These are phyloP conservation scores for Luidia sarsii DNA, from an alignment of 53 echinoderm and acorn worm species.

Conservation along the genomic window DNA sequence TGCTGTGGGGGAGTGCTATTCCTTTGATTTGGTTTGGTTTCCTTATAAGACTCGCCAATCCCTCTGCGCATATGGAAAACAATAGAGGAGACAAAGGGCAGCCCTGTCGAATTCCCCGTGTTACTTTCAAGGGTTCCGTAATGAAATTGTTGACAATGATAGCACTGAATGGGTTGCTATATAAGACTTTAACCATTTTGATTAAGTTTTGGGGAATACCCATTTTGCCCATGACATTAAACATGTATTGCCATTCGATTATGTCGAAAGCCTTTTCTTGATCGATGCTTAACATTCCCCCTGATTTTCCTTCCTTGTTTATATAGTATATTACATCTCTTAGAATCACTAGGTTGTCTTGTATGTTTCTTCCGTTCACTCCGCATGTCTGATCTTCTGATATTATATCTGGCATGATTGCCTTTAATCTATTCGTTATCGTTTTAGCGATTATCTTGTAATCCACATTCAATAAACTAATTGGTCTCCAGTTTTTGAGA, in stretches of 20 bases:
- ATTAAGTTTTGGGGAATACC: background rate
- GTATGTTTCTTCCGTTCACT: background rate
- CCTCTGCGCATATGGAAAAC: conserved; percentile 22
- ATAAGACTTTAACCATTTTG: conserved; percentile 20
- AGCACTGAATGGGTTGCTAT: background rate
- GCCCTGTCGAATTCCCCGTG: conserved; percentile 13
- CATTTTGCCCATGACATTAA: background rate
- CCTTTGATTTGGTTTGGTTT: background rate
- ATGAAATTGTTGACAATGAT: conserved; percentile 15
- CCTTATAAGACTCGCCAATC: background rate
- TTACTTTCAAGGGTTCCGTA: conserved; percentile 10
- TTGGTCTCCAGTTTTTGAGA: conserved; percentile 3
- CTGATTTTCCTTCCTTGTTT: background rate
- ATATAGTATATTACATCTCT: background rate
- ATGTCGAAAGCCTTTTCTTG: conserved; percentile 36
- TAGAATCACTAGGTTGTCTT: background rate
- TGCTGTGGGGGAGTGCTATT: background rate
- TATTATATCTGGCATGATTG: background rate
- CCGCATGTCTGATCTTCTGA: conserved; percentile 7
- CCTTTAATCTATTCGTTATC: background rate
- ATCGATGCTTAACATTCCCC: background rate
- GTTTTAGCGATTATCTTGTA: background rate
- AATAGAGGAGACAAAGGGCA: conserved; percentile 15
- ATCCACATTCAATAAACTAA: conserved; percentile 2
- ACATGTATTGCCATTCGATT: conserved; percentile 18